These are phyloP conservation scores for Sylvietta virens DNA, from an alignment of 2,113 vertebrate genomes.

Conservation along the genomic window DNA sequence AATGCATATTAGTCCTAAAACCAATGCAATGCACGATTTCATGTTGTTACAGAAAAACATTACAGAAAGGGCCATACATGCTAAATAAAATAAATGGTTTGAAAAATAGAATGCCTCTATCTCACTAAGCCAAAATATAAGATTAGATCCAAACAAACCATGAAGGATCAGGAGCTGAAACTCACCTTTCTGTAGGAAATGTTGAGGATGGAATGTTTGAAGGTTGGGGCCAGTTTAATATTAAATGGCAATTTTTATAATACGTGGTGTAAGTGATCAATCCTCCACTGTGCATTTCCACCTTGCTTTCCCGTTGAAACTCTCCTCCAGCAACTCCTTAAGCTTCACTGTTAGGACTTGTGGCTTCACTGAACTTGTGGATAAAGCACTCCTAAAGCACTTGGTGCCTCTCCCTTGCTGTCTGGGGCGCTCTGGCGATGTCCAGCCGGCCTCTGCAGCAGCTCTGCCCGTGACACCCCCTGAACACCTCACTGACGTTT, in stretches of 20 bases:
- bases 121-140: not conserved
- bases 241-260: not conserved
- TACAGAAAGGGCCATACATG: not conserved
- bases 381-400: too few species aligned
- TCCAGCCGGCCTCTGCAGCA: not conserved
- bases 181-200: not conserved
- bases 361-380: not conserved
- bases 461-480: not conserved
- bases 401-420: not conserved
- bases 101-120: not conserved
- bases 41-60: not conserved
- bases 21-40: not conserved
- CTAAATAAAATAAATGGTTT: not conserved
- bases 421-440: not conserved
- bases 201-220: not conserved
- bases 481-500: not conserved
- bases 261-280: not conserved
- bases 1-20: not conserved
- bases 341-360: not conserved
- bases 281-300: not conserved
- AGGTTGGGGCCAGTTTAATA: not conserved
- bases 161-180: not conserved
- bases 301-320: not conserved
- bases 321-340: not conserved
- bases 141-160: not conserved